Percentiles rank a stretch among this genome's conserved stretches.
These are phyloP conservation scores for Spodoptera exigua DNA, from an alignment of 2,888 invertebrate species.

Conservation along the genomic window DNA sequence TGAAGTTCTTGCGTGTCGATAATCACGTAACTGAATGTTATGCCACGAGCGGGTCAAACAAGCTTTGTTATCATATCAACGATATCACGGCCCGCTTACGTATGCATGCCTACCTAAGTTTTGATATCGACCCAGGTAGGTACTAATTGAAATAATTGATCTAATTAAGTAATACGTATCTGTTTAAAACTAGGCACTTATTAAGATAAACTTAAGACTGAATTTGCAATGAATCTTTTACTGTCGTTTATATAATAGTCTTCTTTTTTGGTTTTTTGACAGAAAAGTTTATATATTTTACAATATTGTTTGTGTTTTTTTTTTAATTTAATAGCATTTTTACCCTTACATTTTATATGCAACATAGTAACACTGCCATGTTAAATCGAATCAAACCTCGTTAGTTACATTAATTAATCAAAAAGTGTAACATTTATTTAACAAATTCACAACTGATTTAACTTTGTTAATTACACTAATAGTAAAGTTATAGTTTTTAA, in stretches of 20 bases:
- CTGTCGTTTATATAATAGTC: background rate
- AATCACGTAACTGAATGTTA: constrained; percentile 71
- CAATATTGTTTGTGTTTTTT: too few relatives aligned
- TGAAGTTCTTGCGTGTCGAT: constrained; percentile 70
- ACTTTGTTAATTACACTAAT: too few relatives aligned
- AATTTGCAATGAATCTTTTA: background rate
- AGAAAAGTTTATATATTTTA: too few relatives aligned
- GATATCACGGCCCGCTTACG: constrained; percentile 64
- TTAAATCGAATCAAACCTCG: too few relatives aligned
- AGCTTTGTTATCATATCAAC: constrained; percentile 74
- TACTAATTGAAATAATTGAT: constrained; percentile 53
- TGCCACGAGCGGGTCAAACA: constrained; percentile 66
- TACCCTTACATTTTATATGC: too few relatives aligned
- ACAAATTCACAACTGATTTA: too few relatives aligned
- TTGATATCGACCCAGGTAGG: constrained; percentile 61
- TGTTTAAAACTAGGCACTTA: too few relatives aligned
- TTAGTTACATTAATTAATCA: too few relatives aligned
- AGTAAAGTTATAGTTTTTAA: too few relatives aligned
- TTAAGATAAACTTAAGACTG: background rate
- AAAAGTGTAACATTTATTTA: too few relatives aligned
- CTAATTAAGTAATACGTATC: constrained; percentile 5
- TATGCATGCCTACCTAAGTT: constrained; percentile 1
- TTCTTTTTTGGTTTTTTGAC: background rate
- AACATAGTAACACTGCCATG: too few relatives aligned
- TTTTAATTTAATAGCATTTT: too few relatives aligned